phyloP scores from a whole-genome alignment of 2,888 invertebrate genomes.

The Furcula furcula region DNA sequence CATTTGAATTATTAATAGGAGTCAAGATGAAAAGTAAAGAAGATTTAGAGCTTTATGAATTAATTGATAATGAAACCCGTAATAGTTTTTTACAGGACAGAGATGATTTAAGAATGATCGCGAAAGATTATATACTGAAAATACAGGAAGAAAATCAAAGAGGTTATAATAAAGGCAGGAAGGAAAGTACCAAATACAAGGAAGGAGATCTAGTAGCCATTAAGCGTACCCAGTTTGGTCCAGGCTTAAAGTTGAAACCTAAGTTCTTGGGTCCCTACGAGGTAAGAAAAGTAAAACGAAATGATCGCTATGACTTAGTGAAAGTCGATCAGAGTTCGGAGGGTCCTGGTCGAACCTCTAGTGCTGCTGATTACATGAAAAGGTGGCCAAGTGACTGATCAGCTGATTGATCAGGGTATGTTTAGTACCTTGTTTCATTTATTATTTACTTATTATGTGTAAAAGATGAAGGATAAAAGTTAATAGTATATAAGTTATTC shows the following conservation, averaged over 20 bases:
- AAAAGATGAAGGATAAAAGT: too few relatives aligned
- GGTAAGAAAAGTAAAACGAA: conserved; percentile 5
- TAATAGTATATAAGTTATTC: too few relatives aligned
- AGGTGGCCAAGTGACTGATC: too few relatives aligned
- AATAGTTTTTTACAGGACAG: conserved; percentile 2
- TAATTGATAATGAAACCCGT: conserved; percentile 7
- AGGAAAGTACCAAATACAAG: conserved; percentile 6
- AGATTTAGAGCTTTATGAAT: background rate
- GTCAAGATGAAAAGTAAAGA: conserved; percentile 6
- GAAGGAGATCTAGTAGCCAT: conserved; percentile 17
- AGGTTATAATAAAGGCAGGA: conserved; percentile 6
- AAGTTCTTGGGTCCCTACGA: conserved; percentile 12
- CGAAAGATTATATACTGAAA: conserved; percentile 11
- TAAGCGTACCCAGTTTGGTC: conserved; percentile 17
- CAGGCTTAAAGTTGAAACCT: conserved; percentile 11
- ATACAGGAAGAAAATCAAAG: conserved; percentile 11
- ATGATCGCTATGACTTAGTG: conserved; percentile 16
- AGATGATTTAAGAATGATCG: conserved; percentile 8
- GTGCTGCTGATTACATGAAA: conserved; percentile 13
- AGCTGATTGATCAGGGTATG: too few relatives aligned
- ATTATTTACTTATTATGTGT: too few relatives aligned
- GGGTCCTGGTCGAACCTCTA: conserved; percentile 8
- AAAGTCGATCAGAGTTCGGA: conserved; percentile 9
- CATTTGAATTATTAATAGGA: conserved; percentile 13
- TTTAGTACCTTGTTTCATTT: too few relatives aligned